A percentile compares a stretch with the other conserved stretches of the same genome.
Conservation (phyloP, 2,888 invertebrate genomes). For the Patella depressa region DNA sequence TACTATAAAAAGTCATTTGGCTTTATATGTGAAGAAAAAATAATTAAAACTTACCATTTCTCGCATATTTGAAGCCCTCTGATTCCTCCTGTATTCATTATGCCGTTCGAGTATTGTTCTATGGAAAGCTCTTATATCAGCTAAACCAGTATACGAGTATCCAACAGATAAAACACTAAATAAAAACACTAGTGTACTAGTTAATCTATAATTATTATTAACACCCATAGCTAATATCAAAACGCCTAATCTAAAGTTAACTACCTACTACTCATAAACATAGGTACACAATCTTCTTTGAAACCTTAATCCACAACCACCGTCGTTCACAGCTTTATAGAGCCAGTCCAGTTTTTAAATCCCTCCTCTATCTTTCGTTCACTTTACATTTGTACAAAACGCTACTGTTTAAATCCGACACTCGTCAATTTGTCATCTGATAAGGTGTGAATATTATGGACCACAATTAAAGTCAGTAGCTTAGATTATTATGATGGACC, state of each 20-base stretch:
- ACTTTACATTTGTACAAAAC: conserved; percentile 7
- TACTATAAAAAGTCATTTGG: too few species aligned
- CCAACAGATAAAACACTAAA: background rate
- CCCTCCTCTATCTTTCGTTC: background rate
- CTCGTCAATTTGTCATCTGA: conserved; percentile 7
- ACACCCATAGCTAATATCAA: background rate
- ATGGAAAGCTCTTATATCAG: background rate
- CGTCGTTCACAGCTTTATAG: background rate
- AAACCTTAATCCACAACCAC: background rate
- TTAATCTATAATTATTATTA: background rate
- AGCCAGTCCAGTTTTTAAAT: background rate
- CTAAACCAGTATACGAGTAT: background rate
- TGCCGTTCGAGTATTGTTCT: conserved; percentile 35
- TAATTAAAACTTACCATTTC: conserved; percentile 37
- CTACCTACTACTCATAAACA: background rate
- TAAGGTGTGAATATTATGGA: conserved; percentile 3
- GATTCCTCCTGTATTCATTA: conserved; percentile 47
- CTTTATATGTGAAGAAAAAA: too few species aligned
- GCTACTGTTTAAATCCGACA: background rate
- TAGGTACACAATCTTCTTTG: background rate
- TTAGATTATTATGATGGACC: too few species aligned
- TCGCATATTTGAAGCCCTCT: conserved; percentile 48
- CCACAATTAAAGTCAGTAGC: too few species aligned
- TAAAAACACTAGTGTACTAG: background rate
- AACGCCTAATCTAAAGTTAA: too few species aligned